These are phyloP conservation scores for Ricordea florida DNA, from an alignment of 92 coral and sea anemone species.

Conservation along the genomic window DNA sequence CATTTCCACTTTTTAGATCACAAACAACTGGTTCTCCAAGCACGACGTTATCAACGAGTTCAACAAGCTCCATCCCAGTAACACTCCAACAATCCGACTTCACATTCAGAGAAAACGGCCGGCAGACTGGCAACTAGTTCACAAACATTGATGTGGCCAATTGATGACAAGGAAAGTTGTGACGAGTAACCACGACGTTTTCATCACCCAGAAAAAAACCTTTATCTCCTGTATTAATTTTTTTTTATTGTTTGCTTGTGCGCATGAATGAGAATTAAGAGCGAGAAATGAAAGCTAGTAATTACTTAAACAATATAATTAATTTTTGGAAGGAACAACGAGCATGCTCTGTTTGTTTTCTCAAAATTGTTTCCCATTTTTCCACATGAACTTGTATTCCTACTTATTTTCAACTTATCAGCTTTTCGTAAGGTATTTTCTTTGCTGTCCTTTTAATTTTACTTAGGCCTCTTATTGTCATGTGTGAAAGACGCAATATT, in stretches of 20 bases:
- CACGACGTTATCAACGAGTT: conserved; percentile 94
- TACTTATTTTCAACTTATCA: no score
- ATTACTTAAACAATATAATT: no score
- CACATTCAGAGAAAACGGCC: conserved; percentile 81
- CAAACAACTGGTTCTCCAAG: conserved; percentile 81
- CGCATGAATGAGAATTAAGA: not conserved
- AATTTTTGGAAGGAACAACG: no score
- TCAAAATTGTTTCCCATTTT: no score
- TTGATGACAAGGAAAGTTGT: not conserved
- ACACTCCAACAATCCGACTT: conserved; percentile 85
- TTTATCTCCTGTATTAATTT: not conserved
- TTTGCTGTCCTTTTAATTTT: no score
- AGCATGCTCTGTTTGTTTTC: no score
- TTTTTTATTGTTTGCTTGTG: not conserved
- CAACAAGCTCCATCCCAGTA: conserved; percentile 90
- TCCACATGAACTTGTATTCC: no score
- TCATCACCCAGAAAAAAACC: not conserved
- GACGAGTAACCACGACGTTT: not conserved
- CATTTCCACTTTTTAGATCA: conserved; percentile 39
- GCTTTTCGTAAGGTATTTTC: no score
- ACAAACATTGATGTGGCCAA: not conserved
- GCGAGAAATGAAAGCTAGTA: no score
- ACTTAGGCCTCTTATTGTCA: no score
- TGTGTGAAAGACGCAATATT: no score
- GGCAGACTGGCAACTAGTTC: conserved; percentile 85